Conservation (phyloP, 2,797 vertebrate species). For the Hyperoplus lanceolatus region DNA sequence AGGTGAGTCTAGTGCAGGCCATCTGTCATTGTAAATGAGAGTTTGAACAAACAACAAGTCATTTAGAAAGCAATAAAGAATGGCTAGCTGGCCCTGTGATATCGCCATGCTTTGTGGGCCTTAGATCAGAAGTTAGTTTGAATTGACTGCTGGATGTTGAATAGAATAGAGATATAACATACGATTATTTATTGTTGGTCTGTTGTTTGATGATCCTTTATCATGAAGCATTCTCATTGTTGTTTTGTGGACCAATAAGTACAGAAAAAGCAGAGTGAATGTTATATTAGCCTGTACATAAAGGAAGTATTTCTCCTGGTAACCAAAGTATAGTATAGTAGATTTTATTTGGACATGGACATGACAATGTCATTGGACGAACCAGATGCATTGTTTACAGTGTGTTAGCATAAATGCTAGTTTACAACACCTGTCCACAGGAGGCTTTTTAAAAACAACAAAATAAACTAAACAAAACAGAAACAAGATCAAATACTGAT, state of each 20-base stretch:
- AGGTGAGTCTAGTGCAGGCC: slow-evolving; percentile 81
- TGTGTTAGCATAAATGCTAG: too few species aligned
- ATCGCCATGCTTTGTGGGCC: slow-evolving; percentile 45
- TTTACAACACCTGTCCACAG: too few species aligned
- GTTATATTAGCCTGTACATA: background rate
- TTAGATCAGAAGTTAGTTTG: slow-evolving; percentile 14
- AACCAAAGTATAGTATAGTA: too few species aligned
- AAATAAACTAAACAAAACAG: too few species aligned
- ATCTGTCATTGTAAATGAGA: slow-evolving; percentile 83
- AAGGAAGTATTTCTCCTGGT: background rate
- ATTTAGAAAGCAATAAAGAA: slow-evolving; percentile 72
- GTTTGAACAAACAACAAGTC: slow-evolving; percentile 81
- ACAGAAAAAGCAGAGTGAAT: background rate
- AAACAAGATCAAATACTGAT: too few species aligned
- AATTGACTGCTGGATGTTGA: background rate
- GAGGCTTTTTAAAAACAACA: too few species aligned
- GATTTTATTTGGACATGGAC: too few species aligned
- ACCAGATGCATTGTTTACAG: too few species aligned
- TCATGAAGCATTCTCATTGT: background rate
- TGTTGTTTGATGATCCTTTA: slow-evolving; percentile 2
- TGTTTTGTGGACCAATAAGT: background rate
- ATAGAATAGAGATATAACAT: background rate
- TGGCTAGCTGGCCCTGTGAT: slow-evolving; percentile 67
- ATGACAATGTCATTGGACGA: too few species aligned
- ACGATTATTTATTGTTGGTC: slow-evolving; percentile 1